Percentiles rank a stretch among this genome's conserved stretches.
Evolutionary conservation across 2,888 invertebrate genomes (phyloP).

Genomic region (Polymixis lichenea): DNA sequence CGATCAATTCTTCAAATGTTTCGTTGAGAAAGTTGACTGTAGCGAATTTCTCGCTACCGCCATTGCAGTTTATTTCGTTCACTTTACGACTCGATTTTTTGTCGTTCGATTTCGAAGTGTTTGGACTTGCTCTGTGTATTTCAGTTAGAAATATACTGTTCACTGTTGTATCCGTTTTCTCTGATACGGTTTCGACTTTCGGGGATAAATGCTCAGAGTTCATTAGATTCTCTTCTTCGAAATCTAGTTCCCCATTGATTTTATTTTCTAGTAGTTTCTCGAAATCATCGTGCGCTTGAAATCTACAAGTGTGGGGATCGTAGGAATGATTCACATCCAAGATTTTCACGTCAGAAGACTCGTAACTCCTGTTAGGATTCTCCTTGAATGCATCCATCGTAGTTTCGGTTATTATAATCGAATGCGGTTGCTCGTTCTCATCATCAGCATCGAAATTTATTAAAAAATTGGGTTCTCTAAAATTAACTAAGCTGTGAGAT

Average conservation of each 20-base stretch:
- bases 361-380: conserved; percentile 74
- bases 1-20: conserved; percentile 85
- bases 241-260: conserved; percentile 63
- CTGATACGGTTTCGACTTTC: conserved; percentile 52
- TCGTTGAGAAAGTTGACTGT: conserved; percentile 85
- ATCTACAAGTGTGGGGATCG: conserved; percentile 72
- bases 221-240: conserved; percentile 49
- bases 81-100: conserved; percentile 38
- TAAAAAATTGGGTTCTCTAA: conserved; percentile 76
- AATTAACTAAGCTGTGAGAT: conserved; percentile 80
- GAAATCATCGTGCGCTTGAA: conserved; percentile 48
- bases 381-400: conserved; percentile 75
- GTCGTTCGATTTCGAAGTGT: conserved; percentile 58
- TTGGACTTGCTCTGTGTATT: conserved; percentile 51
- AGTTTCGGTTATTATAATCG: conserved; percentile 85
- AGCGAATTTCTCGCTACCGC: conserved; percentile 81
- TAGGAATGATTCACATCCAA: conserved; percentile 73
- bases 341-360: conserved; percentile 69
- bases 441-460: conserved; percentile 82
- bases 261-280: conserved; percentile 60
- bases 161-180: conserved; percentile 39
- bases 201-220: conserved; percentile 51
- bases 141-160: conserved; percentile 44
- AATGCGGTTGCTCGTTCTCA: conserved; percentile 87
- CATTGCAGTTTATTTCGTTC: conserved; percentile 73